These are phyloP conservation scores for Pelochelys cantorii DNA, from an alignment of 2,797 vertebrate species.

Conservation along the genomic window DNA sequence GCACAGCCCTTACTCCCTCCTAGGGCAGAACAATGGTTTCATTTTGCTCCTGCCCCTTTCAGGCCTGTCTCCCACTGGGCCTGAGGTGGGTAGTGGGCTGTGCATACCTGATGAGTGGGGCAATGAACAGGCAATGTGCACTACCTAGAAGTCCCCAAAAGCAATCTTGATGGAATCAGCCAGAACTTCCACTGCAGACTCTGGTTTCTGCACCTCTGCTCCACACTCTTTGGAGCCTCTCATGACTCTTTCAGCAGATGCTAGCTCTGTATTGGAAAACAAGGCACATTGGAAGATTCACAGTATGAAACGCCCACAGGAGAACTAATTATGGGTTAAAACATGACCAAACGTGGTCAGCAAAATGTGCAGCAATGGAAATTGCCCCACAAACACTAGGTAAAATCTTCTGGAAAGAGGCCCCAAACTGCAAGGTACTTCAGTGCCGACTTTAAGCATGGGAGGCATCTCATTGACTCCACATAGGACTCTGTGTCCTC, in stretches of 20 bases:
- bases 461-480: not conserved
- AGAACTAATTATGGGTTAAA: not conserved
- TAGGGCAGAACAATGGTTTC: not conserved
- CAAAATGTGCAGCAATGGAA: not conserved
- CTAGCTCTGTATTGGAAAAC: not conserved
- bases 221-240: not conserved
- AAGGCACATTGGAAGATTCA: not conserved
- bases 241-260: rapidly evolving
- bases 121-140: not conserved
- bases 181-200: not conserved
- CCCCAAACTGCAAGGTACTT: not conserved
- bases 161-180: not conserved
- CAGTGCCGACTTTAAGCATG: not conserved
- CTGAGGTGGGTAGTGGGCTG: not conserved
- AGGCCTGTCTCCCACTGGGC: not conserved
- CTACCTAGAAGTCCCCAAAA: not conserved
- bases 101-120: not conserved
- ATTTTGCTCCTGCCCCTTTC: no score
- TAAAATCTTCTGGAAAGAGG: not conserved
- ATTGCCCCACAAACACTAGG: not conserved
- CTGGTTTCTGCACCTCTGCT: not conserved
- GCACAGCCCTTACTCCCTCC: not conserved
- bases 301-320: not conserved
- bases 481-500: not conserved
- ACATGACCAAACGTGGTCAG: not conserved